Percentiles rank a stretch among this genome's conserved stretches.
Evolutionary conservation across 2,888 invertebrate species (phyloP).

Genomic region (Corythucha ciliata): DNA sequence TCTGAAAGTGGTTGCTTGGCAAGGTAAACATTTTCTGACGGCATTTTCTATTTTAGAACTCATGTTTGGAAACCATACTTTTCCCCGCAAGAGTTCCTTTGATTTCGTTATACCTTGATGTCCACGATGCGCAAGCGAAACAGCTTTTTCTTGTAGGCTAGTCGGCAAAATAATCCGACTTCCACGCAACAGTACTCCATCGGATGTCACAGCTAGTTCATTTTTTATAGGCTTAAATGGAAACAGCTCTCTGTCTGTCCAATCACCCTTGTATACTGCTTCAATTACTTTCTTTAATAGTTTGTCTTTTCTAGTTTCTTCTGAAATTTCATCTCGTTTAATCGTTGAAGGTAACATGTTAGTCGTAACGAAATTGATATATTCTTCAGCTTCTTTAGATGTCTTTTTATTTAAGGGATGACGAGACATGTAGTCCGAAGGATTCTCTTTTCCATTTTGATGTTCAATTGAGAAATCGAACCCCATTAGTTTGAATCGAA

Average conservation of each 20-base stretch:
- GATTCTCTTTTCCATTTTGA: not conserved
- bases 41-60: not conserved
- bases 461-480: not conserved
- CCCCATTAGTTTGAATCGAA: not conserved
- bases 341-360: too few relatives aligned
- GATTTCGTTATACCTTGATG: slow-evolving; percentile 7
- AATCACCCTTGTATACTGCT: too few relatives aligned
- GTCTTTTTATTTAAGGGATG: not conserved
- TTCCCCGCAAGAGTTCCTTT: slow-evolving; percentile 1
- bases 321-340: too few relatives aligned
- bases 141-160: not conserved
- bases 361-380: too few relatives aligned
- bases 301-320: too few relatives aligned
- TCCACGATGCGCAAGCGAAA: not conserved
- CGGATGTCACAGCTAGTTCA: not conserved
- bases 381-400: too few relatives aligned
- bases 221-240: not conserved
- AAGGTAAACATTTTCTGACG: not conserved
- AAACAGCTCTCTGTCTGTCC: too few relatives aligned
- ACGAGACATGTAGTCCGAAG: too few relatives aligned
- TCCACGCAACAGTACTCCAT: not conserved
- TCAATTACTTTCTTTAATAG: too few relatives aligned
- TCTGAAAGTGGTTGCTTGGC: not conserved
- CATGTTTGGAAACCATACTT: not conserved
- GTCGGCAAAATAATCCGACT: not conserved